Base-by-base conservation (phyloP, 1,140 invertebrate genomes). In the Lepidotrigona ventralis region DNA sequence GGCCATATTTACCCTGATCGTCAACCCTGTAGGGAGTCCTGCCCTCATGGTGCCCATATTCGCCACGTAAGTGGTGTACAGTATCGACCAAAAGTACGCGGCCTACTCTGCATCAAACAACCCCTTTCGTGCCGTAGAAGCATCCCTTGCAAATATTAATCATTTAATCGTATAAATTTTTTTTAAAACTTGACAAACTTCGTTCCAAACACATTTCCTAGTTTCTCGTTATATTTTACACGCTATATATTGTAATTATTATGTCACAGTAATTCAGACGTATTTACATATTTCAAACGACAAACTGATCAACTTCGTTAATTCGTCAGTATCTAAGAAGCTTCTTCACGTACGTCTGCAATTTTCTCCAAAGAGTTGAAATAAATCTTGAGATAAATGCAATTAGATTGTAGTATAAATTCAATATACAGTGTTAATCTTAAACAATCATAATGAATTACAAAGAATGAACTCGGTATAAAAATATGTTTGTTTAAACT, bases 1-100 rank as follows among this genome's bases (percentile, higher is more conserved):
- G 90, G 92, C 92, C 92, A 93, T 93, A 91, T 93, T 93, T 93
- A 92, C 90, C 87, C 90, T 90, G 90, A 89, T 91, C 88, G 85
- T 86, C 86, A 88, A 86, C 88, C 83, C 84, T 84, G 70, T 81
- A 88, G 90, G 87, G 91, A 91, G 89, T 91, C 86, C 79, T 85
- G 78, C 81, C 80, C 83, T 84, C 85, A 88, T 90, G 81, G 89
- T 92, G 90, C 88, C 89, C 86, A 87, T 89, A 89, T 86, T 89
- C 87, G 86, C 89, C 88, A 90, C 26, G 85, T 91, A 89, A 91
- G 89, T 90, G 90, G 85, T 70, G 91, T 92, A 93, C 91, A 93
- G 88, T 75, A 84, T 12, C 15, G 33, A 19, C 46, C 90, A 92
- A 90, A 91, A 93, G 83, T 86, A 74, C 69, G 75, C 66, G 23